Base-by-base conservation (phyloP, 2,113 vertebrate species). In the Rallus limicola region DNA sequence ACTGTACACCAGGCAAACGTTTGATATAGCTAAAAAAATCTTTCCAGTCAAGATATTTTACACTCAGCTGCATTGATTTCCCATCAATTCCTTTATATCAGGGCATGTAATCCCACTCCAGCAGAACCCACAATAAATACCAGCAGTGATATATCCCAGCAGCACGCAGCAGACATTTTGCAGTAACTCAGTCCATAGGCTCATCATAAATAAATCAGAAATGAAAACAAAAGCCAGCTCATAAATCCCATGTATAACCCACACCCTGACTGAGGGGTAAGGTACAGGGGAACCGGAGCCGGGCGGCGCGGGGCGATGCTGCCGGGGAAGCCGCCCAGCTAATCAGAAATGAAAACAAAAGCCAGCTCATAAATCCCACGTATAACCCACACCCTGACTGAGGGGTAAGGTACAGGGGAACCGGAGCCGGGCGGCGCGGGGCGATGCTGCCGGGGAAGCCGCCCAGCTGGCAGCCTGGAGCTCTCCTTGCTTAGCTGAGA, bases 311-410 rank as follows among this genome's bases (percentile, higher is more conserved):
- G 36, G 36, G 36, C 36, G 36, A 36, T 36, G 36, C 36, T 36
- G 36, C 36, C 36, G 36, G 36, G 36, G 36, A 7, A 36, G 36
- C 36, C 36, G 36, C 36, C 36, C 36, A 68, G 86, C 90, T 92
- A 96, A 96, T 97, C 96, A 94, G 92, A 44, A 97, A 94, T 72
- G 63, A 86, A 95, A 93, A 97, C 93, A 97, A 96, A 97, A 97
- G 94, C 58, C 83, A 93, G 74, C 70, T 77, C 91, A 92, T 96
- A 93, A 97, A 96, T 97, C 84, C 86, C 46, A 1, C 13, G 79
- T 33, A 82, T 58, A 83, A 38, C 82, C 76, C 92, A 72, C 92
- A 88, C 79, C 80, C 80, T 95, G 25, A 60, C 55, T 33, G 67
- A 86, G 86, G 79, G 65, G 95, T 74, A 72, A 96, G 81, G 79